Evolutionary conservation across 2,113 vertebrate genomes (phyloP).

Genomic region (Dascyllus trimaculatus): DNA sequence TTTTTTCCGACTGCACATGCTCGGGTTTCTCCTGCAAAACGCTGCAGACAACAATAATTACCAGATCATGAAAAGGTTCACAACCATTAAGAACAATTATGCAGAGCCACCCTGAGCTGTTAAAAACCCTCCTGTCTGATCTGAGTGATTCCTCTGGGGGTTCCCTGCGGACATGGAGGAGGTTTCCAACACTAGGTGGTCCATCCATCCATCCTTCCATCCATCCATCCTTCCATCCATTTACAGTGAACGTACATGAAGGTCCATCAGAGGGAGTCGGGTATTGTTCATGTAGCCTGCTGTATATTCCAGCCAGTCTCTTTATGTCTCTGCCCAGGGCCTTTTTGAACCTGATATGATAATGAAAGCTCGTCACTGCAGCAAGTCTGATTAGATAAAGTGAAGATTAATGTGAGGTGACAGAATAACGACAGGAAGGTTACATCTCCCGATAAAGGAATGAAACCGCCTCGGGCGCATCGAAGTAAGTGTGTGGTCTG

Average conservation of each 20-base stretch:
- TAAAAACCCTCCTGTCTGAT: not conserved
- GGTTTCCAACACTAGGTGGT: no score
- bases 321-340: not conserved
- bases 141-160: no score
- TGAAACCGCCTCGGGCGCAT: not conserved
- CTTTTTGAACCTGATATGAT: conserved; percentile 42
- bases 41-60: no score
- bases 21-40: no score
- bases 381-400: conserved; percentile 7
- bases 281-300: not conserved
- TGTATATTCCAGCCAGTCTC: not conserved
- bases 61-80: not conserved
- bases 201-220: no score
- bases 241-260: no score
- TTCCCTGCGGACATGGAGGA: no score
- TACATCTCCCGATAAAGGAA: not conserved
- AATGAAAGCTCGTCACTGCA: conserved; percentile 14
- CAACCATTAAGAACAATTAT: conserved; percentile 2
- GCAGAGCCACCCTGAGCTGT: not conserved
- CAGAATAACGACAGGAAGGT: conserved; percentile 19
- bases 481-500: not conserved
- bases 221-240: no score
- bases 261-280: no score
- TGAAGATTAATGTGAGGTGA: conserved; percentile 22
- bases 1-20: no score